phyloP scores from a whole-genome alignment of 2,888 invertebrate species.

The Unio pictorum region DNA sequence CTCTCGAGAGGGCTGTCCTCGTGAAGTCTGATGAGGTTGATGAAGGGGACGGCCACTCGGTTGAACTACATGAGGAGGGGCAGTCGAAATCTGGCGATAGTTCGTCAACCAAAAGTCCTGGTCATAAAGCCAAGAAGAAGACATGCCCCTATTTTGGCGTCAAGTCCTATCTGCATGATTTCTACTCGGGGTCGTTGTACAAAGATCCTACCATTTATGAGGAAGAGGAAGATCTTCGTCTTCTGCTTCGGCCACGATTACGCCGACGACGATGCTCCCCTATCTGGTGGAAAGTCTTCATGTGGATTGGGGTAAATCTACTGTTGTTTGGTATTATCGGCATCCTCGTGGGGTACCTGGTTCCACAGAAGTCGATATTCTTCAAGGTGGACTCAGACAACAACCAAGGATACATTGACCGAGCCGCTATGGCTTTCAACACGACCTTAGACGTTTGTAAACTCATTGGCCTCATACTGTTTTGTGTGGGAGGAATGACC shows the following conservation, averaged over 20 bases:
- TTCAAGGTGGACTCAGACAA: conserved; percentile 66
- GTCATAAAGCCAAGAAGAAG: conserved; percentile 58
- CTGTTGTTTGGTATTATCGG: conserved; percentile 72
- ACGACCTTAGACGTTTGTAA: conserved; percentile 73
- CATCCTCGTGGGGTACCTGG: conserved; percentile 73
- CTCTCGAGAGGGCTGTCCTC: conserved; percentile 19
- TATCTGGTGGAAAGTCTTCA: conserved; percentile 72
- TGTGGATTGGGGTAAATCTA: conserved; percentile 73
- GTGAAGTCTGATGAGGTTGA: conserved; percentile 13
- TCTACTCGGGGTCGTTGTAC: conserved; percentile 70
- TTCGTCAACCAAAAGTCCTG: conserved; percentile 16
- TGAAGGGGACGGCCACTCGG: conserved; percentile 15
- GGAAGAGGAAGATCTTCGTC: conserved; percentile 69
- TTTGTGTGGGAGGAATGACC: conserved; percentile 73
- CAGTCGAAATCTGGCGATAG: conserved; percentile 24
- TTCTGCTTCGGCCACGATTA: conserved; percentile 67
- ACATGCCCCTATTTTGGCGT: conserved; percentile 72
- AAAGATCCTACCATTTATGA: conserved; percentile 67
- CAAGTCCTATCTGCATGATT: conserved; percentile 74
- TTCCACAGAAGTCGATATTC: conserved; percentile 70
- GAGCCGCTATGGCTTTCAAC: conserved; percentile 72
- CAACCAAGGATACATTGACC: conserved; percentile 64
- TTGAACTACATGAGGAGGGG: conserved; percentile 40
- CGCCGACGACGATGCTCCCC: conserved; percentile 62
- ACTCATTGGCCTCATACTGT: conserved; percentile 73